Percentiles rank a stretch among this genome's conserved stretches.
These are phyloP conservation scores for Drosophila sordidula DNA, from an alignment of 2,888 invertebrate species.

Conservation along the genomic window DNA sequence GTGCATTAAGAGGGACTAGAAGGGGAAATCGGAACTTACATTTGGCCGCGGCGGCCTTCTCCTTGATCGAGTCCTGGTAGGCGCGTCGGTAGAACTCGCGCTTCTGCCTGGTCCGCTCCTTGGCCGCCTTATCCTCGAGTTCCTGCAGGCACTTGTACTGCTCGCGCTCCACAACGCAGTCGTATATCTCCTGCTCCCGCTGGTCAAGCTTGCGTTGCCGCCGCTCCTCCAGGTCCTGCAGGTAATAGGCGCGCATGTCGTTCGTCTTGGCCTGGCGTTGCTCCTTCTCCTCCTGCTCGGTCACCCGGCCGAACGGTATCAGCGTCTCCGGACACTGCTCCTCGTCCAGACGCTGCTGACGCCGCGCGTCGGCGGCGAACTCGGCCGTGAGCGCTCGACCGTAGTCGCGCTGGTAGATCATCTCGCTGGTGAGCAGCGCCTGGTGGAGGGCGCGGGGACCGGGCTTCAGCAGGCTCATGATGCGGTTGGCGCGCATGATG, in stretches of 20 bases:
- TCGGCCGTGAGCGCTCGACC: slow-evolving; percentile 46
- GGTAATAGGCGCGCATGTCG: slow-evolving; percentile 23
- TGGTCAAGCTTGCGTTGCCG: slow-evolving; percentile 19
- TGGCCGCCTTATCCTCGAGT: slow-evolving; percentile 34
- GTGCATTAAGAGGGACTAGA: background rate
- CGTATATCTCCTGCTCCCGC: slow-evolving; percentile 25
- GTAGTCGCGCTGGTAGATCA: slow-evolving; percentile 45
- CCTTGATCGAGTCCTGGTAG: slow-evolving; percentile 42
- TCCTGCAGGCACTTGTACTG: slow-evolving; percentile 30
- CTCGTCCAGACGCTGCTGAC: slow-evolving; percentile 47
- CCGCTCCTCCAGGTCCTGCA: slow-evolving; percentile 52
- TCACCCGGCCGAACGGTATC: slow-evolving; percentile 47
- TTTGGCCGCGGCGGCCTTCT: slow-evolving; percentile 39
- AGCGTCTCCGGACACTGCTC: slow-evolving; percentile 46
- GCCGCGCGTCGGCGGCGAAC: slow-evolving; percentile 30
- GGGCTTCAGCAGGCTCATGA: slow-evolving; percentile 56
- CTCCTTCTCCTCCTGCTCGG: slow-evolving; percentile 48
- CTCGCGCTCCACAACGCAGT: slow-evolving; percentile 48
- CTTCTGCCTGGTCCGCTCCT: slow-evolving; percentile 23
- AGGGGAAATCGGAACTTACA: slow-evolving; percentile 39
- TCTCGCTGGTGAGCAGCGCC: slow-evolving; percentile 55
- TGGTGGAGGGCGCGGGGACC: slow-evolving; percentile 44
- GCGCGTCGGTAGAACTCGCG: slow-evolving; percentile 49
- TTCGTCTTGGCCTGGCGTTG: slow-evolving; percentile 42
- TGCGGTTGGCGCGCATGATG: slow-evolving; percentile 47